Evolutionary conservation across 1,140 invertebrate species (phyloP).

Genomic region (Tribolium madens): DNA sequence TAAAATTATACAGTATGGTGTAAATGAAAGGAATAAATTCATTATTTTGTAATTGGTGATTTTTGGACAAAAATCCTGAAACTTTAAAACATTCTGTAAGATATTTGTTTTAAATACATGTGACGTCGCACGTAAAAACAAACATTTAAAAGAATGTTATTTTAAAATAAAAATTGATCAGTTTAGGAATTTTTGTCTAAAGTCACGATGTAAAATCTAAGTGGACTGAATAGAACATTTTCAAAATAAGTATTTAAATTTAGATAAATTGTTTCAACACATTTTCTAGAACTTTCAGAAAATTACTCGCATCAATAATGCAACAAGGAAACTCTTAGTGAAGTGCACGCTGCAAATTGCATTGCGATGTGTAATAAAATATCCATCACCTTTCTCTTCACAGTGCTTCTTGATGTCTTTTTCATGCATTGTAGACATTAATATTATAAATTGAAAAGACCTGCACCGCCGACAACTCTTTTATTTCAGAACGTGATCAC

Average conservation of each 20-base stretch:
- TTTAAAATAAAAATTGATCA: no score
- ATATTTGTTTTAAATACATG: no score
- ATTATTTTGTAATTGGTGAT: no score
- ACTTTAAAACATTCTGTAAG: no score
- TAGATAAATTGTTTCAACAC: background rate
- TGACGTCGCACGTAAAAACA: no score
- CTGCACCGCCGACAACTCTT: background rate
- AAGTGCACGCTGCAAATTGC: conserved; percentile 28
- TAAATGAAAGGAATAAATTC: no score
- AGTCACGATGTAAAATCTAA: background rate
- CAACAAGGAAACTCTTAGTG: background rate
- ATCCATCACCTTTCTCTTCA: conserved; percentile 18
- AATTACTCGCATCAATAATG: conserved; percentile 21
- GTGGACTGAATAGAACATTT: background rate
- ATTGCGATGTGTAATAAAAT: conserved; percentile 34
- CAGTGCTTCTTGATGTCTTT: conserved; percentile 11
- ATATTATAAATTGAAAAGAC: conserved; percentile 25
- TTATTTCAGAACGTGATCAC: background rate
- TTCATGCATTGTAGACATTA: background rate
- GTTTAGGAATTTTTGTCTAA: no score
- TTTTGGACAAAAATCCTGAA: no score
- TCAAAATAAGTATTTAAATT: background rate
- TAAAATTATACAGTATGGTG: no score
- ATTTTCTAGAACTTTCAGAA: background rate
- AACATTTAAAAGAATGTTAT: no score